Percentiles rank a stretch among this genome's conserved stretches.
These are phyloP conservation scores for Chloropsis cyanopogon DNA, from an alignment of 2,113 vertebrate genomes.

Conservation along the genomic window DNA sequence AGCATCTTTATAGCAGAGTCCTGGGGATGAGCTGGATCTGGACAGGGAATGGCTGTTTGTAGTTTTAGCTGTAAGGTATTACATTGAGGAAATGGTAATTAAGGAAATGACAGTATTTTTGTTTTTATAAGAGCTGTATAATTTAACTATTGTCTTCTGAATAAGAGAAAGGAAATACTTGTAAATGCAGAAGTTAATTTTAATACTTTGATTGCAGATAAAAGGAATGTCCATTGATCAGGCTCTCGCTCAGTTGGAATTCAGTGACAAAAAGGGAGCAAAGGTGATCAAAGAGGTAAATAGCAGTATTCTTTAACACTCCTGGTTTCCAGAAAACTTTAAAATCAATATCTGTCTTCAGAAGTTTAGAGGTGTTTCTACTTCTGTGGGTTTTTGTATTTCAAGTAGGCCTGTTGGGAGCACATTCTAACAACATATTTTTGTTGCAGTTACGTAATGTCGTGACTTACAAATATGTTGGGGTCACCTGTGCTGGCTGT, in stretches of 20 bases:
- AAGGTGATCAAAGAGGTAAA: constrained; percentile 90
- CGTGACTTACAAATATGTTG: background rate
- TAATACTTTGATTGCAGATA: constrained; percentile 75
- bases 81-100: background rate
- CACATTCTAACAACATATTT: background rate
- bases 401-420: background rate
- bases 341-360: background rate
- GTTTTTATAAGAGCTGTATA: background rate
- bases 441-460: background rate
- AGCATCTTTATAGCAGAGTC: background rate
- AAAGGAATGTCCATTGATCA: constrained; percentile 91
- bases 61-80: background rate
- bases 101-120: background rate
- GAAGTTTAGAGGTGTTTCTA: background rate
- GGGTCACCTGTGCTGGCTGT: background rate
- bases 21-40: background rate
- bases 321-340: background rate
- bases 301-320: background rate
- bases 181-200: background rate
- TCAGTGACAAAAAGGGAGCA: constrained; percentile 95
- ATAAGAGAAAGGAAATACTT: background rate
- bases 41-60: background rate
- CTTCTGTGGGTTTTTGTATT: background rate
- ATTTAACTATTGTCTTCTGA: background rate
- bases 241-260: constrained; percentile 90